Conservation (phyloP, 2,797 vertebrate species). For the Danionella dracula region DNA sequence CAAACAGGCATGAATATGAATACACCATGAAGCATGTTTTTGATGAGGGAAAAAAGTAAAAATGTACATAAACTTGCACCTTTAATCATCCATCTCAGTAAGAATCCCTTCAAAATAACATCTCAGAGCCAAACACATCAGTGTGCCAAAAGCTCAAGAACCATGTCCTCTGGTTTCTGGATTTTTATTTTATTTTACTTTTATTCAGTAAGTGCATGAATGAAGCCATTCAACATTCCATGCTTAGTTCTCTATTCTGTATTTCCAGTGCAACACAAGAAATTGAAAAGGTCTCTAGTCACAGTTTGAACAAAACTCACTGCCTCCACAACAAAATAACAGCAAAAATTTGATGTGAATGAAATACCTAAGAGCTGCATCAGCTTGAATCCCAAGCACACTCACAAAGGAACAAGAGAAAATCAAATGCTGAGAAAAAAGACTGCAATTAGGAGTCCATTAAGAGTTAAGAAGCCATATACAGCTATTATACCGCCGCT, state of each 20-base stretch:
- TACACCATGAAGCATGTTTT: too few relatives aligned
- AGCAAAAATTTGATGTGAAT: constrained; percentile 53
- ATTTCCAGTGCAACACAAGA: neutral
- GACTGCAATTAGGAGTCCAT: constrained; percentile 13
- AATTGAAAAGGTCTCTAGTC: too few relatives aligned
- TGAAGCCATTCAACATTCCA: neutral
- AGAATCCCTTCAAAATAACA: neutral
- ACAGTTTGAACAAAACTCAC: neutral
- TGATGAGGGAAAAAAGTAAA: too few relatives aligned
- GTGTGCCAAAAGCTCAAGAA: neutral
- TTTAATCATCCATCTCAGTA: neutral
- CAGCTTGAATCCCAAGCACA: constrained; percentile 53
- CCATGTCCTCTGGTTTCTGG: neutral
- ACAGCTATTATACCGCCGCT: constrained; percentile 33
- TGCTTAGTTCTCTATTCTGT: neutral
- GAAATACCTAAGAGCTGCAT: constrained; percentile 54
- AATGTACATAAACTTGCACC: neutral
- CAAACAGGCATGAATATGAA: too few relatives aligned
- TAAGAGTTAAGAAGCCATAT: constrained; percentile 30
- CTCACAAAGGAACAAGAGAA: constrained; percentile 38
- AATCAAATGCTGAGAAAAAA: constrained; percentile 42
- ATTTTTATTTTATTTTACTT: neutral
- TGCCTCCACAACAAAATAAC: neutral
- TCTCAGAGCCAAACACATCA: neutral
- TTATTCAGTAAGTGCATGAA: neutral